Conservation (phyloP, 2,888 invertebrate genomes). For the Clunio marinus region DNA sequence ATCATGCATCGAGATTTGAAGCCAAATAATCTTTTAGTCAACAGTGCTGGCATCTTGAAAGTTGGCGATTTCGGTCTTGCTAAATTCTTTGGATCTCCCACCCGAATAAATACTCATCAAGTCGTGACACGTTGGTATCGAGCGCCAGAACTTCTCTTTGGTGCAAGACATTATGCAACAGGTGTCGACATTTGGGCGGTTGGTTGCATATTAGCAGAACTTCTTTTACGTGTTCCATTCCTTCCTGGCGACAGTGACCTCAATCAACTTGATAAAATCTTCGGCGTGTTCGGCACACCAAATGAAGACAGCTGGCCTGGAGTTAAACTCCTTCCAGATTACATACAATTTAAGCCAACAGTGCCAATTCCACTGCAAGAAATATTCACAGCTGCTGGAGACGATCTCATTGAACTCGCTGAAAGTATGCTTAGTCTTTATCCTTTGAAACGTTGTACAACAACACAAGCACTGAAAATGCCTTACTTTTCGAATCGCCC, state of each 20-base stretch:
- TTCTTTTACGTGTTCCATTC: slow-evolving; percentile 85
- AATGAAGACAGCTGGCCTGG: slow-evolving; percentile 89
- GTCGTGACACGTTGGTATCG: slow-evolving; percentile 94
- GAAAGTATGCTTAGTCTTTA: slow-evolving; percentile 72
- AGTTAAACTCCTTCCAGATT: slow-evolving; percentile 77
- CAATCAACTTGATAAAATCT: slow-evolving; percentile 93
- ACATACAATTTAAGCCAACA: slow-evolving; percentile 84
- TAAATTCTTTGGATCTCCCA: slow-evolving; percentile 95
- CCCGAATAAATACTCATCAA: slow-evolving; percentile 93
- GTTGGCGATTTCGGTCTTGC: slow-evolving; percentile 99
- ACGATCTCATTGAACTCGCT: slow-evolving; percentile 82
- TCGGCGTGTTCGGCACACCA: slow-evolving; percentile 91
- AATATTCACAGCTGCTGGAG: slow-evolving; percentile 92
- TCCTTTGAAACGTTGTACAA: slow-evolving; percentile 76
- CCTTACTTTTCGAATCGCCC: slow-evolving; percentile 89
- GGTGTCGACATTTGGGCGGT: slow-evolving; percentile 99
- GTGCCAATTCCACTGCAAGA: slow-evolving; percentile 78
- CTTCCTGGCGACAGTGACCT: slow-evolving; percentile 96
- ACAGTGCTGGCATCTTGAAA: slow-evolving; percentile 86
- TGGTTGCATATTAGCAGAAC: slow-evolving; percentile 95
- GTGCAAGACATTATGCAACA: slow-evolving; percentile 89
- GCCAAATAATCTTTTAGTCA: slow-evolving; percentile 96
- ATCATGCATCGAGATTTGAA: slow-evolving; percentile 97
- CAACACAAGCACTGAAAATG: slow-evolving; percentile 82
- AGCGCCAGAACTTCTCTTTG: slow-evolving; percentile 90